These are phyloP conservation scores for Holacanthella duospinosa DNA, from an alignment of 2,888 invertebrate genomes.

Conservation along the genomic window DNA sequence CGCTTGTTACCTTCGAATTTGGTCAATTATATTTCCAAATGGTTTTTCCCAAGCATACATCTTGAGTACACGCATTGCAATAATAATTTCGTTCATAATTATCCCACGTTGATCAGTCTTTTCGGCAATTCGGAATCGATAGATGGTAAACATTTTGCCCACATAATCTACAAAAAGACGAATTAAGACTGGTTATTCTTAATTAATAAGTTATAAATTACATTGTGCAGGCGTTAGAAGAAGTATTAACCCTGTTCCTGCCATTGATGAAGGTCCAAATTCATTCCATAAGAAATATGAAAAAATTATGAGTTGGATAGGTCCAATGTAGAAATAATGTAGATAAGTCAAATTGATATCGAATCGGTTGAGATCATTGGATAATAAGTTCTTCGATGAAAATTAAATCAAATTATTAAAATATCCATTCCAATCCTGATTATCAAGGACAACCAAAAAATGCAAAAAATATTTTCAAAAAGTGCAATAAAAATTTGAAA, in stretches of 20 bases:
- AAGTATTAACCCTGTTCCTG: conserved; percentile 68
- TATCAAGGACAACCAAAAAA: too few species aligned
- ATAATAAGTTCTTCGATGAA: conserved; percentile 66
- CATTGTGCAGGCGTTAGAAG: conserved; percentile 76
- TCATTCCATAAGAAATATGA: conserved; percentile 69
- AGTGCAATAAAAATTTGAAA: too few species aligned
- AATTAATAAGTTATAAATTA: conserved; percentile 39
- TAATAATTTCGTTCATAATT: conserved; percentile 88
- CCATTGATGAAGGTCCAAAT: conserved; percentile 56
- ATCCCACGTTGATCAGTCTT: conserved; percentile 82
- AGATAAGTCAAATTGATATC: conserved; percentile 80
- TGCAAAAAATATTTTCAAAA: neutral
- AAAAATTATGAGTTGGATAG: conserved; percentile 67
- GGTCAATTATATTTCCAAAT: conserved; percentile 6
- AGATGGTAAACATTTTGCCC: conserved; percentile 43
- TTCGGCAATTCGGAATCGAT: conserved; percentile 66
- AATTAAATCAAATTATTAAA: neutral
- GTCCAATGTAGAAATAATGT: conserved; percentile 85
- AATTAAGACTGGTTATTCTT: neutral
- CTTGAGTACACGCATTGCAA: conserved; percentile 87
- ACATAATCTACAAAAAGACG: conserved; percentile 40
- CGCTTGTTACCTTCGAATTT: conserved; percentile 12
- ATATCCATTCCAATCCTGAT: neutral
- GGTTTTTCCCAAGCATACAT: conserved; percentile 46
- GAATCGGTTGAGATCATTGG: conserved; percentile 87